Evolutionary conservation across 2,888 invertebrate species (phyloP).

Genomic region (Scaptomyza flava): DNA sequence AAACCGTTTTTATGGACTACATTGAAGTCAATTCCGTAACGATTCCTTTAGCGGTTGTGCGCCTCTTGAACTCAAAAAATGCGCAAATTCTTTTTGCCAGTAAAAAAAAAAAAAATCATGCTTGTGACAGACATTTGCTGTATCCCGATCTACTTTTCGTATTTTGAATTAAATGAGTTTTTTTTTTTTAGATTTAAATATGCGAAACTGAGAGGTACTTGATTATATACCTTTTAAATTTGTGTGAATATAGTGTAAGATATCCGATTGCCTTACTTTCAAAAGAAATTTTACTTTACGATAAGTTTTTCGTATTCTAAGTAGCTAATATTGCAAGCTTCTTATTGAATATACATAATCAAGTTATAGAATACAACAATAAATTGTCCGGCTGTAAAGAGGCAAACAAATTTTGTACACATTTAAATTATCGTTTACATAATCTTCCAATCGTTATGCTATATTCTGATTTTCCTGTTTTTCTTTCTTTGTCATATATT

Average conservation of each 20-base stretch:
- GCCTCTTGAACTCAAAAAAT: slow-evolving; percentile 60
- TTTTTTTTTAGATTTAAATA: slow-evolving; percentile 4
- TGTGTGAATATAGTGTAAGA: too few relatives aligned
- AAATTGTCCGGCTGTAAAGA: background rate
- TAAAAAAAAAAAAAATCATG: slow-evolving; percentile 67
- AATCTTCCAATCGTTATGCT: slow-evolving; percentile 28
- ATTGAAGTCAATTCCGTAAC: slow-evolving; percentile 70
- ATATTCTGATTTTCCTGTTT: slow-evolving; percentile 8
- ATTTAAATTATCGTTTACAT: slow-evolving; percentile 20
- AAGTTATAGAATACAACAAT: background rate
- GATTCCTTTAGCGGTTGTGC: slow-evolving; percentile 44
- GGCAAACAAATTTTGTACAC: background rate
- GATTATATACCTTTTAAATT: background rate
- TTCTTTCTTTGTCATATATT: background rate
- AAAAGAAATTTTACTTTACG: background rate
- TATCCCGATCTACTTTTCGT: slow-evolving; percentile 8
- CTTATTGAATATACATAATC: background rate
- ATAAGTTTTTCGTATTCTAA: background rate
- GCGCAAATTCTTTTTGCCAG: slow-evolving; percentile 34
- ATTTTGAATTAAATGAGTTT: slow-evolving; percentile 27
- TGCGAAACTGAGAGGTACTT: background rate
- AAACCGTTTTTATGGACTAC: slow-evolving; percentile 70
- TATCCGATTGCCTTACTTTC: background rate
- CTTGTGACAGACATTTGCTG: background rate
- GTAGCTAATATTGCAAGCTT: too few relatives aligned